phyloP scores from a whole-genome alignment of 2,888 invertebrate genomes.

The Hermodice carunculata region DNA sequence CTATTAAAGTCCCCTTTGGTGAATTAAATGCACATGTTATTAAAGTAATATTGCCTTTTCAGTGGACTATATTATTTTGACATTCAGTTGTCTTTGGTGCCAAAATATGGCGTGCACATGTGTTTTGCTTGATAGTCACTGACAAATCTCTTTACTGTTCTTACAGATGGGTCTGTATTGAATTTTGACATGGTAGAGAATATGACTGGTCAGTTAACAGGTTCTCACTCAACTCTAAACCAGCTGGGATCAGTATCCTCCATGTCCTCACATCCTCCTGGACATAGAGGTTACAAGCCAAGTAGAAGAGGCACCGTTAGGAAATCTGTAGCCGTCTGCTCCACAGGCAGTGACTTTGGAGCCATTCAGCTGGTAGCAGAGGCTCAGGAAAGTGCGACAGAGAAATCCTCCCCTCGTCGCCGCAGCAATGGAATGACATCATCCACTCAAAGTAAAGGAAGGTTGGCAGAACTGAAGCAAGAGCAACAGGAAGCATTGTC shows the following conservation, averaged over 20 bases:
- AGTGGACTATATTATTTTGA: no score
- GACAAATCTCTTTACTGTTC: slow-evolving; percentile 10
- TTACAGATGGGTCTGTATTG: slow-evolving; percentile 45
- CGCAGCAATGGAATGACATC: no score
- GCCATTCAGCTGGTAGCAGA: background rate
- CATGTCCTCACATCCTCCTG: slow-evolving; percentile 15
- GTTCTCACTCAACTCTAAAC: slow-evolving; percentile 51
- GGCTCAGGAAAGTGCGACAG: no score
- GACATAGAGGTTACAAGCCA: no score
- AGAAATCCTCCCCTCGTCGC: no score
- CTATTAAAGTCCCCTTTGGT: no score
- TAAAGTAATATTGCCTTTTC: no score
- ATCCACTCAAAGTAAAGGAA: no score
- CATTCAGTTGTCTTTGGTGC: no score
- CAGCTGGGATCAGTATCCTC: slow-evolving; percentile 10
- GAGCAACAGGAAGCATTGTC: no score
- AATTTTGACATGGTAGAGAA: slow-evolving; percentile 60
- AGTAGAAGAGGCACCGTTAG: background rate
- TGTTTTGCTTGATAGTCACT: background rate
- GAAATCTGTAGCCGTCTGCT: background rate
- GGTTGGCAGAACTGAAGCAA: no score
- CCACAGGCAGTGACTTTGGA: background rate
- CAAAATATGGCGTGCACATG: background rate
- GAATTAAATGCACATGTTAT: no score
- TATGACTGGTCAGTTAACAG: slow-evolving; percentile 46